These are phyloP conservation scores for Palythoa caribaeorum DNA, from an alignment of 92 coral and sea anemone genomes.

Conservation along the genomic window DNA sequence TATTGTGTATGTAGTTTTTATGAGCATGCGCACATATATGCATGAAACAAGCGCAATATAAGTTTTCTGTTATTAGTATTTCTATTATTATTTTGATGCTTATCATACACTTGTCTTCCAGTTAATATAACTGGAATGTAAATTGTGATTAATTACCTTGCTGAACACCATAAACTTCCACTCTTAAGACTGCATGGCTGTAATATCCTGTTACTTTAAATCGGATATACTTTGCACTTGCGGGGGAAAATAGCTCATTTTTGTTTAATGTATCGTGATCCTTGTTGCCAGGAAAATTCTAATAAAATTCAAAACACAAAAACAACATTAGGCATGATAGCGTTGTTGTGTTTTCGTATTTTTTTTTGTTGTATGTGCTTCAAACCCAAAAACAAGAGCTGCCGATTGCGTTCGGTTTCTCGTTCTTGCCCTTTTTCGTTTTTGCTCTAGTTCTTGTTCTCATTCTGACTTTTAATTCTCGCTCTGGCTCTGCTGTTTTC, in stretches of 20 bases:
- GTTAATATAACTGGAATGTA: background rate
- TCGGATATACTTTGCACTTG: conserved; percentile 17
- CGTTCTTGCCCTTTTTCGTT: no score
- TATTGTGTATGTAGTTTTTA: no score
- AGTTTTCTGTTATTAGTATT: no score
- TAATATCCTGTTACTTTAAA: background rate
- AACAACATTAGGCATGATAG: no score
- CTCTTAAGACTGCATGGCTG: conserved; percentile 11
- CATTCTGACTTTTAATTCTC: no score
- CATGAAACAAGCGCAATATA: no score
- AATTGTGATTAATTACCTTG: background rate
- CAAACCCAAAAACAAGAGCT: background rate
- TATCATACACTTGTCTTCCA: no score
- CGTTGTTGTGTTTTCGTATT: background rate
- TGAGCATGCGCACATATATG: no score
- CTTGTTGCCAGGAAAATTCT: conserved; percentile 21
- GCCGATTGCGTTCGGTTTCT: background rate
- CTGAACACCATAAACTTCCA: conserved; percentile 15
- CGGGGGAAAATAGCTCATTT: background rate
- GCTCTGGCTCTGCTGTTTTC: no score
- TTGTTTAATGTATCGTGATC: conserved; percentile 15
- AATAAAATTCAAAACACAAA: background rate
- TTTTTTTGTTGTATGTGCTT: no score
- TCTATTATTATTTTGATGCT: no score
- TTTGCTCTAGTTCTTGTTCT: no score